These are phyloP conservation scores for Zaprionus vittiger DNA, from an alignment of 1,140 invertebrate genomes.

Conservation along the genomic window DNA sequence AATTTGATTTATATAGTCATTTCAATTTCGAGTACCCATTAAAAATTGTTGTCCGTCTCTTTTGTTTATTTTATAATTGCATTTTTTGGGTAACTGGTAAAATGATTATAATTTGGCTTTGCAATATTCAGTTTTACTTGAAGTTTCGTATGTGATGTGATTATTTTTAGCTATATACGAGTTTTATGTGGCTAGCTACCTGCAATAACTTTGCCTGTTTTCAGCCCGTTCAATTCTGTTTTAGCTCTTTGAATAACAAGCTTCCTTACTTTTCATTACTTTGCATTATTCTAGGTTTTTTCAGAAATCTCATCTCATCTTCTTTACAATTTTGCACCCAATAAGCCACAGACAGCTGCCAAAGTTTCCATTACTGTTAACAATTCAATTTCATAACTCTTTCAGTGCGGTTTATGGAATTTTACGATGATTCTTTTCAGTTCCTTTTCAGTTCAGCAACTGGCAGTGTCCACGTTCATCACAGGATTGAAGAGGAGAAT, in stretches of 20 bases:
- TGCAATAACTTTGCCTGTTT: not conserved
- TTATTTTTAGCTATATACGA: not conserved
- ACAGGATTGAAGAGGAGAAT: no score
- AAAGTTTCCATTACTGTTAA: not conserved
- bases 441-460: constrained; percentile 1
- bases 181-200: not conserved
- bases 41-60: constrained; percentile 30
- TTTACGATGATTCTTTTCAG: not conserved
- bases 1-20: constrained; percentile 56
- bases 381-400: constrained; percentile 20
- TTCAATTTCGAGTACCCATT: constrained; percentile 35
- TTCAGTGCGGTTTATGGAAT: constrained; percentile 2
- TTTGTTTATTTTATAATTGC: constrained; percentile 55
- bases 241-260: not conserved
- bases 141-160: not conserved
- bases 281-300: not conserved
- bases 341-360: not conserved
- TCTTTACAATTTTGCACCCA: not conserved
- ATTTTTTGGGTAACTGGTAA: constrained; percentile 36
- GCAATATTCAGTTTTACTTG: not conserved
- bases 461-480: not conserved
- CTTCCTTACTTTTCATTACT: not conserved
- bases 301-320: not conserved
- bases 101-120: not conserved
- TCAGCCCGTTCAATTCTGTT: not conserved